phyloP scores from a whole-genome alignment of 2,888 invertebrate species.

The Heteromurus nitidus region DNA sequence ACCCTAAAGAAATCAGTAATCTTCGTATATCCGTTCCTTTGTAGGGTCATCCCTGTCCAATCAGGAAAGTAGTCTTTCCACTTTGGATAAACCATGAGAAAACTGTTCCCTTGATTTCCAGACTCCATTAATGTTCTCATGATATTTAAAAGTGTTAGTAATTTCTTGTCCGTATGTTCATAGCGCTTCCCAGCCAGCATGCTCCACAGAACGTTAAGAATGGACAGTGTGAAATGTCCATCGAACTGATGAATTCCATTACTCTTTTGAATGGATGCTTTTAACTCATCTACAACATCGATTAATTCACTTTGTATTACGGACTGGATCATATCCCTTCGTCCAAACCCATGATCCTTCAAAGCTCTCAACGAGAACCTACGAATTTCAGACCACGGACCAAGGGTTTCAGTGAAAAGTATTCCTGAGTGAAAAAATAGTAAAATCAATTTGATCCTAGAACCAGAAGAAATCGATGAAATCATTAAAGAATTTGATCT shows the following conservation, averaged over 20 bases:
- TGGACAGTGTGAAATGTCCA: not conserved
- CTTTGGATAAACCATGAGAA: not conserved
- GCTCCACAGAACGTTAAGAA: not conserved
- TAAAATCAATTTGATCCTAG: not conserved
- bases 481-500: not conserved
- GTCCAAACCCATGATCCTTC: constrained; percentile 49
- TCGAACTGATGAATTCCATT: not conserved
- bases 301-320: constrained; percentile 33
- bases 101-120: not conserved
- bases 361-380: constrained; percentile 36
- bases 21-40: not conserved
- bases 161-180: not conserved
- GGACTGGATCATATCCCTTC: constrained; percentile 30
- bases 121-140: not conserved
- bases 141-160: not conserved
- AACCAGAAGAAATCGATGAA: not conserved
- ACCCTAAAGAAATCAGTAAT: not conserved
- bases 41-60: not conserved
- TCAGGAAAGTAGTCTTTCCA: not conserved
- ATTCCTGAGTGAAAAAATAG: constrained; percentile 20
- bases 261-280: not conserved
- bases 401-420: constrained; percentile 26
- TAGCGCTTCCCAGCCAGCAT: not conserved
- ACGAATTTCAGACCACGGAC: constrained; percentile 36
- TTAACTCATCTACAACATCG: not conserved